Conservation (phyloP, 2,888 invertebrate genomes). For the Hemithea aestivaria region DNA sequence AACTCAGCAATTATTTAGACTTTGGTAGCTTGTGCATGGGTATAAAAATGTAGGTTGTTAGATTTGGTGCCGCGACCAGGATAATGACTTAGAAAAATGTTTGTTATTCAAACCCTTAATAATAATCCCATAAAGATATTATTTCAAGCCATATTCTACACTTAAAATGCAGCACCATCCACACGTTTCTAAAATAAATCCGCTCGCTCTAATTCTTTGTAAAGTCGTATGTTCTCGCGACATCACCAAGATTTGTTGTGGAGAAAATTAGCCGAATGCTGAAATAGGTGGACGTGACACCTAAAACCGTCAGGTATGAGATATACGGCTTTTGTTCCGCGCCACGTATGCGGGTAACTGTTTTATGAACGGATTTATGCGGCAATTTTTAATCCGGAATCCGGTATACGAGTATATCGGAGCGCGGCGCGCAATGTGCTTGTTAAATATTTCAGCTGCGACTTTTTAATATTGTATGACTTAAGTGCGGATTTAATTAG, state of each 20-base stretch:
- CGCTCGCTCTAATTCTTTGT: slow-evolving; percentile 38
- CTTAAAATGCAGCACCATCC: slow-evolving; percentile 41
- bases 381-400: slow-evolving; percentile 16
- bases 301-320: slow-evolving; percentile 19
- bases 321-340: slow-evolving; percentile 15
- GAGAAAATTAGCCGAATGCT: slow-evolving; percentile 21
- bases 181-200: slow-evolving; percentile 41
- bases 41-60: too few relatives aligned
- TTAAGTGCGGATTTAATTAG: too few relatives aligned
- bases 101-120: too few relatives aligned
- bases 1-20: too few relatives aligned
- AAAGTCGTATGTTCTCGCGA: slow-evolving; percentile 26
- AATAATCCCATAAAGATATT: too few relatives aligned
- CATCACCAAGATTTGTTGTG: slow-evolving; percentile 22
- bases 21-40: too few relatives aligned
- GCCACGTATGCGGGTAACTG: slow-evolving; percentile 16
- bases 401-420: neutral
- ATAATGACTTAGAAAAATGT: too few relatives aligned
- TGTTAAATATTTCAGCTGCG: slow-evolving; percentile 1
- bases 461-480: too few relatives aligned
- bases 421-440: slow-evolving; percentile 1
- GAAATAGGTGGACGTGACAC: slow-evolving; percentile 21
- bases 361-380: slow-evolving; percentile 20
- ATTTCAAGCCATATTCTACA: too few relatives aligned
- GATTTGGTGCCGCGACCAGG: too few relatives aligned